Base-by-base conservation (phyloP, 2,888 invertebrate species). In the Caenorhabditis angaria region DNA sequence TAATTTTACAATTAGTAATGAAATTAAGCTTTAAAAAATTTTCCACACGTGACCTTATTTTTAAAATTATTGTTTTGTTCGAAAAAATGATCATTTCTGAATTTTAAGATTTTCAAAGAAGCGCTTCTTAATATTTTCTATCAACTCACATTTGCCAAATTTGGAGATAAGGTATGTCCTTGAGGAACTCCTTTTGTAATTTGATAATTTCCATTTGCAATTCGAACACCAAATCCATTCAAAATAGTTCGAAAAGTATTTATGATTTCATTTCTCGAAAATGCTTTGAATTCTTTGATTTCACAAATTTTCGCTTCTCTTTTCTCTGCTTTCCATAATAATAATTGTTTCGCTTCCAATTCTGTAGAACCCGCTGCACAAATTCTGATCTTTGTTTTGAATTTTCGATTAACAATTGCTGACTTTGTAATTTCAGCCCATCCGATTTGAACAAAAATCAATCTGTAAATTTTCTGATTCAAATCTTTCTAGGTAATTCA, bases 61-160 rank as follows among this genome's bases (percentile, higher is more conserved):
- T 58, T 35, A 58, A 65, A 41, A 28, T 41, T 14, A 27, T 59
- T 48, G 28, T 22, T 8, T 32, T 32, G 12, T 32, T 32, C n/a
- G n/a, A n/a, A n/a, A n/a, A n/a, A n/a, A n/a, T 54, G 32, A 47
- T 41, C 22, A 12, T 25, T 35, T 64, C 27, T 57, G 35, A 35
- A 58, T 10, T 51, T 47, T 59, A 28, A 59, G 20, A n/a, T 59
- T 12, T 12, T 18, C 18, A 41, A 18, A n/a, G n/a, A n/a, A n/a
- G n/a, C n/a, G n/a, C n/a, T n/a, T n/a, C n/a, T 10, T 35, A 35
- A 35, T 35, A 35, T 48, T 14, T 48, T 14, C 48, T n/a, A 51
- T 24, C 10, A 8, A 27, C 55, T 56, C 14, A 56, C 55, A 56
- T 32, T 14, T 3, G 29, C 20, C 20, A 56, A 32, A 20, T n/a